These are phyloP conservation scores for Sialia sialis DNA, from an alignment of 2,113 vertebrate species.

Conservation along the genomic window DNA sequence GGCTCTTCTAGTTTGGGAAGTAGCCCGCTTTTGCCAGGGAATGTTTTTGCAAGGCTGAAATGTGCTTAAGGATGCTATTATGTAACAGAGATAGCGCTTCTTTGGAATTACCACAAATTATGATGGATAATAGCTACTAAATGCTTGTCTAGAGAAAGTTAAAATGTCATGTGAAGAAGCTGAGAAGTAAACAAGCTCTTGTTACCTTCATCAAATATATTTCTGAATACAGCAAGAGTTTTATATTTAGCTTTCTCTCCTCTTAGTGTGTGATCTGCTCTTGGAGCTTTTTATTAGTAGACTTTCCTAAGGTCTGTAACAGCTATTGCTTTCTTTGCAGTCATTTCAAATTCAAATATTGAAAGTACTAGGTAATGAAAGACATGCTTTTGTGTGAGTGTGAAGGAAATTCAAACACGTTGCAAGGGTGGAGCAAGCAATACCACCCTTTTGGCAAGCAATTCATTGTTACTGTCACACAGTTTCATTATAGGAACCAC, in stretches of 20 bases:
- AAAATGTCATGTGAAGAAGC: conserved; percentile 31
- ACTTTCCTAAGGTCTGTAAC: conserved; percentile 52
- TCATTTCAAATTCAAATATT: conserved; percentile 53
- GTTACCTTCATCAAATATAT: conserved; percentile 47
- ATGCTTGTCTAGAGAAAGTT: conserved; percentile 23
- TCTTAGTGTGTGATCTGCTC: conserved; percentile 62
- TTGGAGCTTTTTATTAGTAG: conserved; percentile 60
- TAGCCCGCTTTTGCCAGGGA: conserved; percentile 16
- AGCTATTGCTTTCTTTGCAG: conserved; percentile 49
- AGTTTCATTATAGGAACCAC: background rate
- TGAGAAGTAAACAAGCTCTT: conserved; percentile 57
- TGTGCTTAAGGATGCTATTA: conserved; percentile 38
- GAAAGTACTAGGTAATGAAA: conserved; percentile 33
- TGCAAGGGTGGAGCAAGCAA: background rate
- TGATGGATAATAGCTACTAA: background rate
- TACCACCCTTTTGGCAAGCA: background rate
- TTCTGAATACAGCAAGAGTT: conserved; percentile 32
- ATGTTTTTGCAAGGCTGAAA: conserved; percentile 31
- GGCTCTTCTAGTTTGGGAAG: conserved; percentile 26
- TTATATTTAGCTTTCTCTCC: conserved; percentile 62
- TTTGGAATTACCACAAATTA: background rate
- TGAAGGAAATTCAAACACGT: background rate
- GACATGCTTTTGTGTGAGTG: background rate
- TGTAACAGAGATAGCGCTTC: conserved; percentile 32
- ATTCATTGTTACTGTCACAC: background rate